Evolutionary conservation across 2,888 invertebrate species (phyloP).

Genomic region (Cyaniris semiargus): DNA sequence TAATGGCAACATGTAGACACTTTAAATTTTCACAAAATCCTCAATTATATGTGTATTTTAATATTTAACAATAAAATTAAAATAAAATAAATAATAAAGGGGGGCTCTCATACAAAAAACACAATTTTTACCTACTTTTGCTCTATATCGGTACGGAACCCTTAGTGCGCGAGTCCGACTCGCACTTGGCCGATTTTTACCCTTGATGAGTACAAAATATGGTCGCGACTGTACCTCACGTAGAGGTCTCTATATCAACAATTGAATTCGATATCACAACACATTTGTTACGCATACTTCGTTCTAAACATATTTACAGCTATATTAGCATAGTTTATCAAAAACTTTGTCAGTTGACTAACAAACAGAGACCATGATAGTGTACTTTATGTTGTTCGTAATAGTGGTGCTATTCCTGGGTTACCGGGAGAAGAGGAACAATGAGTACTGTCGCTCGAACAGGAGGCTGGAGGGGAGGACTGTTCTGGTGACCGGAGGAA

Average conservation of each 20-base stretch:
- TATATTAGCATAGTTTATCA: neutral
- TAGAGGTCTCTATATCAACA: neutral
- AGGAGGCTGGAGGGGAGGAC: slow-evolving; percentile 61
- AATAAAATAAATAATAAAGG: too few species aligned
- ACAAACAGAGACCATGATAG: slow-evolving; percentile 19
- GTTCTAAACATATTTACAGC: neutral
- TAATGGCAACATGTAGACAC: too few species aligned
- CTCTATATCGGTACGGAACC: too few species aligned
- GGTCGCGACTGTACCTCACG: neutral
- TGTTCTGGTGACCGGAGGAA: slow-evolving; percentile 66
- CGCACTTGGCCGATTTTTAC: too few species aligned
- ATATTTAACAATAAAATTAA: too few species aligned
- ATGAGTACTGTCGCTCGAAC: slow-evolving; percentile 60
- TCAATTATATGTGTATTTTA: too few species aligned
- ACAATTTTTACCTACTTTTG: too few species aligned
- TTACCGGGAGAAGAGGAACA: slow-evolving; percentile 64
- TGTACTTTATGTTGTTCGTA: slow-evolving; percentile 6
- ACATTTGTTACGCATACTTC: neutral
- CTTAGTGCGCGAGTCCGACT: too few species aligned
- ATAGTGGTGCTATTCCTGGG: slow-evolving; percentile 48
- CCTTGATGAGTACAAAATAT: neutral
- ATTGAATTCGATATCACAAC: neutral
- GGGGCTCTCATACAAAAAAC: too few species aligned
- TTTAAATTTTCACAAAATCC: too few species aligned
- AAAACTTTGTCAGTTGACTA: neutral